Base-by-base conservation (phyloP, 37 sponge, comb jelly and placozoan species). In the Tethya wilhelma region DNA sequence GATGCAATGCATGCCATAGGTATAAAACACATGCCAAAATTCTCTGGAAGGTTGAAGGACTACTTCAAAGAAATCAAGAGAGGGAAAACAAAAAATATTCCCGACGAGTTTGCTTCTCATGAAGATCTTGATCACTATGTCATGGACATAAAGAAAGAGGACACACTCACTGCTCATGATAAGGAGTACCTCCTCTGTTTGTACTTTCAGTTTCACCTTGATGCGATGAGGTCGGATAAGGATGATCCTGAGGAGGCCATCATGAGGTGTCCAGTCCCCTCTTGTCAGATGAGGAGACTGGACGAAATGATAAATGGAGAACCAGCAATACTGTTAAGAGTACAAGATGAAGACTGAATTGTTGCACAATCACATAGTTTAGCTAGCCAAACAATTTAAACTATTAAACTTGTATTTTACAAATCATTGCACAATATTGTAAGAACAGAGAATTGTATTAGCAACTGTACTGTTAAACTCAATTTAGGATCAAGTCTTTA, bases 171-270 rank as follows among this genome's bases (percentile, higher is more conserved):
- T 37, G 38, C 29, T 6, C 67, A 67, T 33, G 67, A 67, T 17
- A 67, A 67, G 19, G 67, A 67, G 67, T 67, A 67, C 39, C 37
- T 67, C 20, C 39, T 67, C 11, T 67, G 67, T 30, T 38, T 67
- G 5, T 67, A 67, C 37, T 67, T 67, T 17, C 37, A 67, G 36
- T 67, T 67, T 30, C 67, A 67, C 19, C 67, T 34, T 4, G 33
- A 67, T 20, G 67, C 5, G 7, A 31, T 67, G 39, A 67, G 39
- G 11, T 20, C 6, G 2, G 67, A 67, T 4, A 4, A 67, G 14
- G 67, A 67, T 30, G 38, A 25, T 37, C 2, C 14, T 17, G 67
- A 67, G 34, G 37, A 37, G n/a, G n/a, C n/a, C n/a, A n/a, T n/a
- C n/a, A n/a, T n/a, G n/a, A n/a, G n/a, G n/a, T n/a, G n/a, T n/a